Conservation (phyloP, 2,113 vertebrate species). For the Rhinolophus ferrumequinum region DNA sequence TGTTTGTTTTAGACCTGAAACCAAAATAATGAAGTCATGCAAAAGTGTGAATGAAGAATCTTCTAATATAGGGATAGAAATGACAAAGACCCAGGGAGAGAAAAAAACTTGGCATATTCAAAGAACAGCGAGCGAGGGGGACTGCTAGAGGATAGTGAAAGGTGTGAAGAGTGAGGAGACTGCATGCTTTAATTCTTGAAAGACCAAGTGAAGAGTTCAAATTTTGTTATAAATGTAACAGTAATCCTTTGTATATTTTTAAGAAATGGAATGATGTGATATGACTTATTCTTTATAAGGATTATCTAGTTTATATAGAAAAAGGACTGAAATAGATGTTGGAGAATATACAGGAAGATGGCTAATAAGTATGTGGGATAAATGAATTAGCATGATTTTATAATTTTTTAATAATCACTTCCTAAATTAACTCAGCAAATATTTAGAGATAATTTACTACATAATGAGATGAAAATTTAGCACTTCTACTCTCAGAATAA, state of each 20-base stretch:
- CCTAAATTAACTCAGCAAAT: not conserved
- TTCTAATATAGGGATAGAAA: not conserved
- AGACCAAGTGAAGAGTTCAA: not conserved
- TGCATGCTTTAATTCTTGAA: not conserved
- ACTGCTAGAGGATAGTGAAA: not conserved
- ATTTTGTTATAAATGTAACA: not conserved
- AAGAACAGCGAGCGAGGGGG: not conserved
- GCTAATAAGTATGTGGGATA: not conserved
- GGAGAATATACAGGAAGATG: not conserved
- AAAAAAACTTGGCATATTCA: not conserved
- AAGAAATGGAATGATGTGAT: not conserved
- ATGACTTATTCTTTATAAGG: not conserved
- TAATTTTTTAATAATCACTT: not conserved
- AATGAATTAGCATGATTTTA: not conserved
- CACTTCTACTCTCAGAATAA: not conserved
- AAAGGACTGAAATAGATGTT: not conserved
- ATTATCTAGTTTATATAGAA: not conserved
- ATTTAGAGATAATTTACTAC: not conserved
- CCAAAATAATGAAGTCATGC: not conserved
- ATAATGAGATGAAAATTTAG: not conserved
- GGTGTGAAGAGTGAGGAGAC: not conserved
- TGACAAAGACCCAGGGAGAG: fast-evolving
- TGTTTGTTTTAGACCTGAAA: not conserved
- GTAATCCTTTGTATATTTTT: not conserved
- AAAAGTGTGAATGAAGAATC: not conserved